A percentile compares a stretch with the other conserved stretches of the same genome.
Conservation (phyloP, 2,888 invertebrate genomes). For the Pheosia tremula region DNA sequence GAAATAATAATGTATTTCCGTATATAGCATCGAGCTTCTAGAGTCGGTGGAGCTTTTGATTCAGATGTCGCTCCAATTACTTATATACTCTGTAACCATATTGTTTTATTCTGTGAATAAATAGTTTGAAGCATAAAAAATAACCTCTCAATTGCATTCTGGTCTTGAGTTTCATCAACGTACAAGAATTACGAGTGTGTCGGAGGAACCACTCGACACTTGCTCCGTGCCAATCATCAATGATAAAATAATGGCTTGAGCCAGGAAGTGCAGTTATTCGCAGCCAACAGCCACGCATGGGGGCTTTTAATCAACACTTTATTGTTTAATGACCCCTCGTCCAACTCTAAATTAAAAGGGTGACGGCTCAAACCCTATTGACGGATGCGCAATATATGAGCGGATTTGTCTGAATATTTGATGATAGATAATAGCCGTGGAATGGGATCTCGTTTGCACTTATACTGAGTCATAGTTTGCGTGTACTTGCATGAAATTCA, state of each 20-base stretch:
- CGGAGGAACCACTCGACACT: slow-evolving; percentile 42
- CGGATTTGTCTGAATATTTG: slow-evolving; percentile 74
- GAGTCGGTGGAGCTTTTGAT: not conserved
- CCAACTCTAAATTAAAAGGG: slow-evolving; percentile 83
- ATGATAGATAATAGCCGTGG: slow-evolving; percentile 66
- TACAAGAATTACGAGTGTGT: slow-evolving; percentile 31
- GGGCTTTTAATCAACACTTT: slow-evolving; percentile 85
- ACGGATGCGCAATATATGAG: slow-evolving; percentile 78
- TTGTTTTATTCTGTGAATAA: too few species aligned
- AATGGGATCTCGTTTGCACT: slow-evolving; percentile 16
- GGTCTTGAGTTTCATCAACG: not conserved
- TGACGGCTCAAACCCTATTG: slow-evolving; percentile 82
- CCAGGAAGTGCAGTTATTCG: slow-evolving; percentile 82
- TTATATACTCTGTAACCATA: too few species aligned
- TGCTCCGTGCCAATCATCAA: slow-evolving; percentile 77
- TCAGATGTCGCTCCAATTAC: not conserved
- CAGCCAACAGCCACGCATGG: slow-evolving; percentile 73
- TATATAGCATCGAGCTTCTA: not conserved
- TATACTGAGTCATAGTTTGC: not conserved
- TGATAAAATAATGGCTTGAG: slow-evolving; percentile 80
- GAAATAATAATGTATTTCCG: not conserved
- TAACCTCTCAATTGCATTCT: not conserved
- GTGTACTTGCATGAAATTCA: not conserved
- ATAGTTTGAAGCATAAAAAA: too few species aligned
- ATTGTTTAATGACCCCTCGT: slow-evolving; percentile 84